Conservation (phyloP, 2,888 invertebrate species). For the Cataglyphis rosenhaueri region DNA sequence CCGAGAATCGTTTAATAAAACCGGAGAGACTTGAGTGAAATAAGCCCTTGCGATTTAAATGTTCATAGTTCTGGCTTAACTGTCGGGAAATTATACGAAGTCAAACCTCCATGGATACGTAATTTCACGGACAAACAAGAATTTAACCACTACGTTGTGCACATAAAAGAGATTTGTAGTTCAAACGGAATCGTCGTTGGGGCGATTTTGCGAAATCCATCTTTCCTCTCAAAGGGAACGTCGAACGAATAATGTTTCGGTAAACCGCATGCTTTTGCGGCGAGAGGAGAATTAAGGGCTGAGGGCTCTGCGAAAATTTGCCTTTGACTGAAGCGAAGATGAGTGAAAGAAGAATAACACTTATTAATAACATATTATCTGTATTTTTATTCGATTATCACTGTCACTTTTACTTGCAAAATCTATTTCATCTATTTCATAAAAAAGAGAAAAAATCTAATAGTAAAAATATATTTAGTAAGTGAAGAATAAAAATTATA, state of each 20-base stretch:
- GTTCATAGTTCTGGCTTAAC: slow-evolving; percentile 3
- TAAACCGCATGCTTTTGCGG: slow-evolving; percentile 5
- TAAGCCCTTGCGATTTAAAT: slow-evolving; percentile 23
- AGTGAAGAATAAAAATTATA: neutral
- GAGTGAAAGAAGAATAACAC: neutral
- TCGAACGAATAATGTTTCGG: slow-evolving; percentile 4
- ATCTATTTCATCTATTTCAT: neutral
- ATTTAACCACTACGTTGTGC: slow-evolving; percentile 7
- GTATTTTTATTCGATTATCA: neutral
- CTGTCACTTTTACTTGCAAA: neutral
- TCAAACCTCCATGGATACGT: slow-evolving; percentile 2
- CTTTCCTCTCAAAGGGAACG: neutral
- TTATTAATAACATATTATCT: neutral
- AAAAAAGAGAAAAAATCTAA: neutral
- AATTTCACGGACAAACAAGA: slow-evolving; percentile 9
- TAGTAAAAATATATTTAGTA: neutral
- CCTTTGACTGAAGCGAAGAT: neutral
- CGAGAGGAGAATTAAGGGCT: neutral
- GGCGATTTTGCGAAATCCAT: slow-evolving; percentile 23
- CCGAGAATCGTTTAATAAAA: slow-evolving; percentile 40
- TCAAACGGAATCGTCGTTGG: slow-evolving; percentile 2
- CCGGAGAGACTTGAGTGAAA: neutral
- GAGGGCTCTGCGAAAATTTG: neutral
- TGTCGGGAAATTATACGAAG: slow-evolving; percentile 17
- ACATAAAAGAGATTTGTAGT: slow-evolving; percentile 16